Evolutionary conservation across 2,888 invertebrate species (phyloP).

Genomic region (Hyposoter dolosus): DNA sequence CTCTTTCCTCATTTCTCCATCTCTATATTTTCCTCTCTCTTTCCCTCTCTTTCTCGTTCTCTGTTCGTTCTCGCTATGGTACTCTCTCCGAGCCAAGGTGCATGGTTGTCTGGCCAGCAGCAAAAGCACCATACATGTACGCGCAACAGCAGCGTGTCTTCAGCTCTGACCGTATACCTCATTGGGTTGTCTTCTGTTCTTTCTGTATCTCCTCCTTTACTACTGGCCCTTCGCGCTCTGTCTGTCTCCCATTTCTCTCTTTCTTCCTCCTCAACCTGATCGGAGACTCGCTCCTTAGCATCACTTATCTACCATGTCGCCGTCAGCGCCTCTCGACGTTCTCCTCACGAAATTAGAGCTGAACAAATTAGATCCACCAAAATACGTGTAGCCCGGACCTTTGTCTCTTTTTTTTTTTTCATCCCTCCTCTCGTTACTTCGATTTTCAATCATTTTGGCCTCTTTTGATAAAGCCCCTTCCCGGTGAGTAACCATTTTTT

Average conservation of each 20-base stretch:
- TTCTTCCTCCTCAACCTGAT: slow-evolving; percentile 56
- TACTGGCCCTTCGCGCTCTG: slow-evolving; percentile 41
- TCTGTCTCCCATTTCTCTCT: slow-evolving; percentile 47
- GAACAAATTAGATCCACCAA: slow-evolving; percentile 73
- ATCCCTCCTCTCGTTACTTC: slow-evolving; percentile 31
- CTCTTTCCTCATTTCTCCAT: slow-evolving; percentile 30
- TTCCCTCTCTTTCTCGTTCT: slow-evolving; percentile 36
- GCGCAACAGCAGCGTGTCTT: slow-evolving; percentile 70
- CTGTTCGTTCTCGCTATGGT: slow-evolving; percentile 38
- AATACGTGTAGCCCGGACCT: slow-evolving; percentile 65
- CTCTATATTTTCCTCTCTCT: slow-evolving; percentile 19
- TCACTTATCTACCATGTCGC: slow-evolving; percentile 73
- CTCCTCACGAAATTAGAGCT: slow-evolving; percentile 72
- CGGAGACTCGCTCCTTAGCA: slow-evolving; percentile 69
- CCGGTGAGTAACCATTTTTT: slow-evolving; percentile 2
- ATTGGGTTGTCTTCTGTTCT: slow-evolving; percentile 69
- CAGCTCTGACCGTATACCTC: slow-evolving; percentile 71
- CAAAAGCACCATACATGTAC: slow-evolving; percentile 64
- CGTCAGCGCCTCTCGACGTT: slow-evolving; percentile 71
- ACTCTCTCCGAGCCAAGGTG: slow-evolving; percentile 30
- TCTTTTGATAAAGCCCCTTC: neutral
- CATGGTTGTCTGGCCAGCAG: slow-evolving; percentile 60
- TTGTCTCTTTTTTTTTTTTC: slow-evolving; percentile 27
- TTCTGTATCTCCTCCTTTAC: slow-evolving; percentile 54
- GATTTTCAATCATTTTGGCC: slow-evolving; percentile 11